Base-by-base conservation (phyloP, 2,888 invertebrate genomes). In the Dione vanillae region DNA sequence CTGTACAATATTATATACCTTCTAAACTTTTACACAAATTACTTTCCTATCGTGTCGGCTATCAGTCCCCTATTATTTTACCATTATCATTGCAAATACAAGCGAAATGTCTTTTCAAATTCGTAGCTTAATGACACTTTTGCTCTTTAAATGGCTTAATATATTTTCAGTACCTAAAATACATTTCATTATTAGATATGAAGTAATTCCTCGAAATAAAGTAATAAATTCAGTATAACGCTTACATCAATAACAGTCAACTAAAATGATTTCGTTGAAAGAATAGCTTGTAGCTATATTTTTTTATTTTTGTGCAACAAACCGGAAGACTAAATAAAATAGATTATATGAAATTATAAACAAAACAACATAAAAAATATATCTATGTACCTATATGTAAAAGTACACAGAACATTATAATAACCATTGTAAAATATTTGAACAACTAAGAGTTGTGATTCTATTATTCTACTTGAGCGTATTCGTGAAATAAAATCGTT, bases 61-160 rank as follows among this genome's bases (percentile, higher is more conserved):
- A 91, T 91, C 91, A 85, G 82, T 82, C 86, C 86, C 86, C 89
- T 85, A 93, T 93, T 93, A 93, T 92, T 89, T 90, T 90, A 89
- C 88, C 92, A 92, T 93, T 92, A 86, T 81, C 81, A 82, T 86
- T 85, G 89, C 88, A 82, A 90, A 91, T 88, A 83, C 81, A 81
- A 82, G 84, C 83, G 79, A 79, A 80, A 78, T 73, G 79, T 81
- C 82, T 85, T 85, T 83, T 82, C 82, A 80, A 83, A 85, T 78
- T 76, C 54, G 43, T 75, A 78, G 81, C 79, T 78, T 89, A 85
- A 85, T 88, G 82, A 81, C 79, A 74, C 69, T 67, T 68, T 68
- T 62, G 56, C 12, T 62, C 27, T 45, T 51, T 66, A 47, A 54
- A 66, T 47, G 35, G 27, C 27, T 59, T 20, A 49, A 49, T 49